Conservation (phyloP, 1,140 invertebrate genomes). For the Popillia japonica region DNA sequence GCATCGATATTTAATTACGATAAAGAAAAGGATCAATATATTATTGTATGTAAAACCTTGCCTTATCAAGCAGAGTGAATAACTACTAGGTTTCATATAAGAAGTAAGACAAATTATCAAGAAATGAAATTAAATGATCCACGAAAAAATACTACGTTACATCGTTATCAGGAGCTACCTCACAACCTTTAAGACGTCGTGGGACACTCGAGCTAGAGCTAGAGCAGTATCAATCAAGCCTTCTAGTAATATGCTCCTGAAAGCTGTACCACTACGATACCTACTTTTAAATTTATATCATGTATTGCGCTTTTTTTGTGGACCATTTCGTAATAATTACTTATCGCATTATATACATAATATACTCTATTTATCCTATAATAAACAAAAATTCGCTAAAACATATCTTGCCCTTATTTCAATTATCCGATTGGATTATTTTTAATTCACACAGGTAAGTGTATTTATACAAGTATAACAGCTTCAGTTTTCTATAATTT, state of each 20-base stretch:
- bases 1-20: background rate
- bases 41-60: conserved; percentile 35
- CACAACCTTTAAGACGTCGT: no score
- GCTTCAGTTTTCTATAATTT: no score
- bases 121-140: conserved; percentile 12
- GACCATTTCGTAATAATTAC: background rate
- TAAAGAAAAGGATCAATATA: background rate
- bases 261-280: no score
- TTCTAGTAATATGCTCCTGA: no score
- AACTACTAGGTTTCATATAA: background rate
- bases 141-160: conserved; percentile 2
- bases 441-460: no score
- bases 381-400: conserved; percentile 18
- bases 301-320: conserved; percentile 10
- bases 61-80: conserved; percentile 37
- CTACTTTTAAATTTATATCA: background rate
- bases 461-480: no score
- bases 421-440: no score
- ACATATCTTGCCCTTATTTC: background rate
- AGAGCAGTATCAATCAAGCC: no score
- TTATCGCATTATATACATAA: conserved; percentile 23
- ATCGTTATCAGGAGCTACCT: conserved; percentile 9
- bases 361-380: conserved; percentile 31
- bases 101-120: background rate
- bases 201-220: no score